phyloP scores from a whole-genome alignment of 2,888 invertebrate genomes.

The Encarsia formosa region DNA sequence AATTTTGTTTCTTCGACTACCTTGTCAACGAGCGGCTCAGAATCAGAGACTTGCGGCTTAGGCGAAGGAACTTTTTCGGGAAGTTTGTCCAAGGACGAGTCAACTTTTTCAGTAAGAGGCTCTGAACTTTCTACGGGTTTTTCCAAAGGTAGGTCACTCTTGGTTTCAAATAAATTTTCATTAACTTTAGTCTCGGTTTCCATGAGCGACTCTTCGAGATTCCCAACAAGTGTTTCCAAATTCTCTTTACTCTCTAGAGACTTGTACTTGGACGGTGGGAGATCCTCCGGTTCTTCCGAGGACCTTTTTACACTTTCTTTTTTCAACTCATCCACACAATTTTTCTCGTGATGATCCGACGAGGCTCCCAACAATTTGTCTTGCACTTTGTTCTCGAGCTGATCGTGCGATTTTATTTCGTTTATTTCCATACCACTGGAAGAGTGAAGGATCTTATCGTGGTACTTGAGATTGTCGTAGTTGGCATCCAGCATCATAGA shows the following conservation, averaged over 20 bases:
- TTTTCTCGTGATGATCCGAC: slow-evolving; percentile 1
- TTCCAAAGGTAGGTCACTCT: no score
- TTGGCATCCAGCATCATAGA: slow-evolving; percentile 14
- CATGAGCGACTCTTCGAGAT: background rate
- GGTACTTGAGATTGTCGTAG: slow-evolving; percentile 12
- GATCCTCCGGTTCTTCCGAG: slow-evolving; percentile 3
- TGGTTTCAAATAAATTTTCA: background rate
- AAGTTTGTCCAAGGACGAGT: background rate
- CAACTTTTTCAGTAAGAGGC: background rate
- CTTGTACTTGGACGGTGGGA: slow-evolving; percentile 12
- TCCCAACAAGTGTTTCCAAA: background rate
- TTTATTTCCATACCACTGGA: slow-evolving; percentile 8
- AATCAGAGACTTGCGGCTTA: background rate
- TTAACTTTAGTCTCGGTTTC: background rate
- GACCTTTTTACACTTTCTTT: slow-evolving; percentile 11
- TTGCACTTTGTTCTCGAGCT: background rate
- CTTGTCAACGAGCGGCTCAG: background rate
- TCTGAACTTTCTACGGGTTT: background rate
- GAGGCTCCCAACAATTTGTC: slow-evolving; percentile 1
- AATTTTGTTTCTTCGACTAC: background rate
- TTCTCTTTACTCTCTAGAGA: background rate
- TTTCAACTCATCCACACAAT: slow-evolving; percentile 7
- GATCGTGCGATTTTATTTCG: slow-evolving; percentile 8
- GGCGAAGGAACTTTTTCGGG: background rate
- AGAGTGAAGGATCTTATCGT: slow-evolving; percentile 1